Conservation (phyloP, 1,140 invertebrate genomes). For the Apis cerana region DNA sequence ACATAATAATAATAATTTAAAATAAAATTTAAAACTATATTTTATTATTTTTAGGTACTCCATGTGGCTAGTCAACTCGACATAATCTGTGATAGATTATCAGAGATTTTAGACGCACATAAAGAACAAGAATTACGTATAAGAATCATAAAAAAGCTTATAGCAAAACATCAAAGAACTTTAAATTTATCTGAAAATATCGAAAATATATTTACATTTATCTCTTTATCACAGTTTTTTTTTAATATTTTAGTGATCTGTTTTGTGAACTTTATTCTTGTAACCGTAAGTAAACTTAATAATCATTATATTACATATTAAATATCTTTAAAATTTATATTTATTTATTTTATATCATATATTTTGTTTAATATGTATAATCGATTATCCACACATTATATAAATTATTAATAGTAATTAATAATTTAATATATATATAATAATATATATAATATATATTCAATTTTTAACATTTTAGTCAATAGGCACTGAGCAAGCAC, state of each 20-base stretch:
- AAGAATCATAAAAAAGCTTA: constrained; percentile 24
- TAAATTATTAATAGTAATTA: too few relatives aligned
- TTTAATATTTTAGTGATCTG: constrained; percentile 51
- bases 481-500: constrained; percentile 1
- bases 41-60: constrained; percentile 37
- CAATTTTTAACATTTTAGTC: constrained; percentile 29
- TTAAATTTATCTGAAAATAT: constrained; percentile 37
- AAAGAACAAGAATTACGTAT: background rate
- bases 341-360: background rate
- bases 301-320: background rate
- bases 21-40: background rate
- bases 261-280: constrained; percentile 45
- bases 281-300: constrained; percentile 42
- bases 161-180: constrained; percentile 46
- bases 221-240: constrained; percentile 47
- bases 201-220: constrained; percentile 45
- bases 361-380: too few relatives aligned
- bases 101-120: constrained; percentile 9
- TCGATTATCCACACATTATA: too few relatives aligned
- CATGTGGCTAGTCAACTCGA: constrained; percentile 51
- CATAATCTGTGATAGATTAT: constrained; percentile 35
- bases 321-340: background rate
- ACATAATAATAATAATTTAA: background rate
- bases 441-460: background rate
- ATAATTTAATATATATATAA: background rate